Conservation (phyloP, 2,888 invertebrate species). For the Scaptomyza tumidula region DNA sequence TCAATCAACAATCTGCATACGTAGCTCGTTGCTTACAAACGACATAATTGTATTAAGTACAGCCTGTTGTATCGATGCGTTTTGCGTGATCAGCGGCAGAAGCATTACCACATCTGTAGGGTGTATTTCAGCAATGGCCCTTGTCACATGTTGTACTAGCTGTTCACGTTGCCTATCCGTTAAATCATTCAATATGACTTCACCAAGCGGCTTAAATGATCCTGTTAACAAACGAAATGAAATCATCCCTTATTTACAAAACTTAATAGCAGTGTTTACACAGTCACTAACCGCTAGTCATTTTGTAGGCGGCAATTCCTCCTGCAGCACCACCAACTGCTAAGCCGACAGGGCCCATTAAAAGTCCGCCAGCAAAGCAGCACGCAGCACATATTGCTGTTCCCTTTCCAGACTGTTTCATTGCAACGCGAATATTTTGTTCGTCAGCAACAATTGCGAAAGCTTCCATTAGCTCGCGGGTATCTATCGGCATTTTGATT, state of each 20-base stretch:
- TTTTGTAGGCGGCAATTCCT: constrained; percentile 79
- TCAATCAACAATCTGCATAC: constrained; percentile 81
- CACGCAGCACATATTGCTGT: constrained; percentile 81
- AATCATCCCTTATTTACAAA: background rate
- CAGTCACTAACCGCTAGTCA: constrained; percentile 76
- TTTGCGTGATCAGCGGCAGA: constrained; percentile 79
- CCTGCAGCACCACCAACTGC: constrained; percentile 83
- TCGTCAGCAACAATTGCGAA: constrained; percentile 82
- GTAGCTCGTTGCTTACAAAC: constrained; percentile 82
- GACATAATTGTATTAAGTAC: constrained; percentile 77
- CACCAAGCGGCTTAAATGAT: constrained; percentile 81
- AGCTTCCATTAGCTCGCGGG: constrained; percentile 81
- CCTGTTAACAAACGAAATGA: constrained; percentile 58
- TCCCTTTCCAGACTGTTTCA: constrained; percentile 81
- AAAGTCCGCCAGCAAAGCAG: constrained; percentile 82
- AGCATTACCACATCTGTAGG: constrained; percentile 79
- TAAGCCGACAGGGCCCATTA: constrained; percentile 82
- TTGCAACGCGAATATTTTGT: constrained; percentile 79
- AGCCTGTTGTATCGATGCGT: constrained; percentile 75
- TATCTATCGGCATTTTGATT: constrained; percentile 81
- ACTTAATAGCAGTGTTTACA: background rate
- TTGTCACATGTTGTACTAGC: constrained; percentile 76
- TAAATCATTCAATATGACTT: constrained; percentile 82
- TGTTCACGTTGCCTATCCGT: constrained; percentile 77
- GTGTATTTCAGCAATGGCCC: constrained; percentile 78